Conservation (phyloP, 2,888 invertebrate genomes). For the Notocelia uddmanniana region DNA sequence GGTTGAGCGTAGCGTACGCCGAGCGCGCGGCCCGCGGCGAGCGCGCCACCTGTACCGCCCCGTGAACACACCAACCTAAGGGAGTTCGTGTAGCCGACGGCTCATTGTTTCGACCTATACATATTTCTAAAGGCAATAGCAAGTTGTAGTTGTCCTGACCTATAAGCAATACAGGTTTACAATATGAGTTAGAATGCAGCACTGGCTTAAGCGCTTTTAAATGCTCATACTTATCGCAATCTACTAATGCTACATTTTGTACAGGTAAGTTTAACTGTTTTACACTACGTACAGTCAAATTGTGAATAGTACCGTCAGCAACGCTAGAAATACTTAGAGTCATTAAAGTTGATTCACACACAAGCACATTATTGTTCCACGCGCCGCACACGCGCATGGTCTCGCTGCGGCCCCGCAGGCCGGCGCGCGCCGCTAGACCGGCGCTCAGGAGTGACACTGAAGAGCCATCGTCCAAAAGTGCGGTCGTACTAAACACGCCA, state of each 20-base stretch:
- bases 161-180: neutral
- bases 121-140: neutral
- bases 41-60: too few relatives aligned
- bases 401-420: neutral
- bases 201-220: too few relatives aligned
- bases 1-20: too few relatives aligned
- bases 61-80: too few relatives aligned
- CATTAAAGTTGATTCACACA: neutral
- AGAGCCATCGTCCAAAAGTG: conserved; percentile 9
- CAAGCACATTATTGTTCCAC: conserved; percentile 4
- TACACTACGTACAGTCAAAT: too few relatives aligned
- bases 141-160: neutral
- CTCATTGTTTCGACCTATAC: neutral
- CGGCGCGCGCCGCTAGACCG: neutral
- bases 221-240: too few relatives aligned
- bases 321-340: too few relatives aligned
- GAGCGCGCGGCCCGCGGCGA: too few relatives aligned
- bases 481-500: neutral
- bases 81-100: neutral
- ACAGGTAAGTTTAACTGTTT: too few relatives aligned
- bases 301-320: too few relatives aligned
- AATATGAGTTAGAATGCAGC: too few relatives aligned
- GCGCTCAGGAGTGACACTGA: conserved; percentile 21
- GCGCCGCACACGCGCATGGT: conserved; percentile 13
- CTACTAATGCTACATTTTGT: too few relatives aligned